A percentile compares a stretch with the other conserved stretches of the same genome.
These are phyloP conservation scores for Coptodon bakossiorum DNA, from an alignment of 2,113 vertebrate species.

Conservation along the genomic window DNA sequence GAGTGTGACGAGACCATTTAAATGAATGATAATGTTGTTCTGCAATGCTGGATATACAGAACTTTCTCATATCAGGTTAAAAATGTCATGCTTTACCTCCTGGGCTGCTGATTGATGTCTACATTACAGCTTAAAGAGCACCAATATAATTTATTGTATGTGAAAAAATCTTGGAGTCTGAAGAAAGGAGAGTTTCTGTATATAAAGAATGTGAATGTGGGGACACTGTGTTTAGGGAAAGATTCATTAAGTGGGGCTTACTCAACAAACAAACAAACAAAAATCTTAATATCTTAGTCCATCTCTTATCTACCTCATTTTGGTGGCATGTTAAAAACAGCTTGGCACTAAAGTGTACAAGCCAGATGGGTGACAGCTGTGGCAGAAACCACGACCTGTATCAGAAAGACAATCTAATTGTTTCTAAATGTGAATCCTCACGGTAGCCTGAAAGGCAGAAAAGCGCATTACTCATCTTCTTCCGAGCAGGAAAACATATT, in stretches of 20 bases:
- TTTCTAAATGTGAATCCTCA: not conserved
- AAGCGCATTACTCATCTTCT: not conserved
- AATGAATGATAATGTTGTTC: not conserved
- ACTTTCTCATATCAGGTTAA: not conserved
- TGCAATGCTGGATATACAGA: not conserved
- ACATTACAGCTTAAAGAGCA: not conserved
- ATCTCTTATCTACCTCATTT: not conserved
- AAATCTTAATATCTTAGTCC: not conserved
- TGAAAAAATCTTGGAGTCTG: not conserved
- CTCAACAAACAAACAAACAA: not conserved
- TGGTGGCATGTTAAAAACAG: not conserved
- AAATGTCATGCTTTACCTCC: not conserved
- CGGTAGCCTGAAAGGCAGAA: not conserved
- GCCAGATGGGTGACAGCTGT: not conserved
- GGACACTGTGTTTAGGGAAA: not conserved
- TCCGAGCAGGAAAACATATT: not conserved
- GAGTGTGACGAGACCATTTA: not conserved
- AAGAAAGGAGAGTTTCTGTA: not conserved
- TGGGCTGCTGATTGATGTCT: not conserved
- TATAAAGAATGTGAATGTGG: not conserved
- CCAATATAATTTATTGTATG: not conserved
- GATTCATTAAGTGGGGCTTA: not conserved
- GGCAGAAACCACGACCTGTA: not conserved
- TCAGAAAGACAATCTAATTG: not conserved
- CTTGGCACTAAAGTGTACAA: not conserved